Evolutionary conservation across 2,113 vertebrate species (phyloP).

Genomic region (Psittacula cyanocephala): DNA sequence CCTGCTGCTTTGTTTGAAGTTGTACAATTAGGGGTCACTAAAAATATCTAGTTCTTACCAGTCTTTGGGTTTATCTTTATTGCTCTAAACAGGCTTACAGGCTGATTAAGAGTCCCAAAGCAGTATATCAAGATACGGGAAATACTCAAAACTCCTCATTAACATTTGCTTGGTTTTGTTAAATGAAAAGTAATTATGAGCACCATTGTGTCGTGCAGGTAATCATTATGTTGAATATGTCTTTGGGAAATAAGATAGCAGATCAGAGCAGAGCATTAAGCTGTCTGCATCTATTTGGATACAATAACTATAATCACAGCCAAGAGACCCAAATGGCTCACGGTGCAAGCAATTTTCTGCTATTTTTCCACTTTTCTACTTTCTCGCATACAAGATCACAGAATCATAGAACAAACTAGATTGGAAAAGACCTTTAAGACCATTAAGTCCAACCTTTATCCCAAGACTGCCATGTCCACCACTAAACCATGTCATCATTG

Average conservation of each 20-base stretch:
- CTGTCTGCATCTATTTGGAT: background rate
- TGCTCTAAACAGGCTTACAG: conserved; percentile 26
- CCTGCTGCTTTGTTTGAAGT: background rate
- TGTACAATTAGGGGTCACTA: background rate
- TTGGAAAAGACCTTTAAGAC: background rate
- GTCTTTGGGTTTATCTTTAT: conserved; percentile 17
- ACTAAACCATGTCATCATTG: background rate
- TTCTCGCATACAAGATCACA: background rate
- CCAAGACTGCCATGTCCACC: background rate
- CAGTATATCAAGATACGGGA: background rate
- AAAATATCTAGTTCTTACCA: background rate
- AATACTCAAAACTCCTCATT: conserved; percentile 27
- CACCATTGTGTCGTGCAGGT: background rate
- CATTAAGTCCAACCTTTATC: background rate
- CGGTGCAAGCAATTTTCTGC: background rate
- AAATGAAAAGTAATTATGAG: conserved; percentile 49
- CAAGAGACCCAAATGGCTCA: background rate
- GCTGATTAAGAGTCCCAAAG: background rate
- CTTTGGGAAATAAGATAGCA: conserved; percentile 13
- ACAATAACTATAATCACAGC: background rate
- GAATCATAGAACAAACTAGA: background rate
- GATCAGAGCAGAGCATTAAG: background rate
- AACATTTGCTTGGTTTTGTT: conserved; percentile 21
- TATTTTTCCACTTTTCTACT: background rate
- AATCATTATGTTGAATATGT: conserved; percentile 21